Conservation (phyloP, 2,113 vertebrate species). For the Lagopus leucura region DNA sequence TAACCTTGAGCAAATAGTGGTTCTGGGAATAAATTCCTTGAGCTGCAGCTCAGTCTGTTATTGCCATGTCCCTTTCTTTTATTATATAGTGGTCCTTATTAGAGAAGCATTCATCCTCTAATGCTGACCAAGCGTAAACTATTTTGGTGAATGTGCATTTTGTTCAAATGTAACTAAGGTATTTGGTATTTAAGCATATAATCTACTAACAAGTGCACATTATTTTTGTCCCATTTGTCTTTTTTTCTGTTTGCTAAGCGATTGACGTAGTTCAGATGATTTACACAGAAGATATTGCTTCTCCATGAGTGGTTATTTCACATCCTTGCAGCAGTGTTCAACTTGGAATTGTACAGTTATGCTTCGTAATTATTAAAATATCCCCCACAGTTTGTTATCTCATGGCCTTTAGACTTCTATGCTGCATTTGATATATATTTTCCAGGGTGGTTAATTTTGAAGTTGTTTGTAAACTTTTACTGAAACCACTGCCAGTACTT, state of each 20-base stretch:
- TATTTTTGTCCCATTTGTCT: not conserved
- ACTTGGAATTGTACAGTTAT: not conserved
- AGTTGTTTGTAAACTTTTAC: not conserved
- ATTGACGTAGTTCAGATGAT: not conserved
- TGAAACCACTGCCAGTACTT: not conserved
- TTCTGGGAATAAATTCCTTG: slow-evolving; percentile 10
- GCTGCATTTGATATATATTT: not conserved
- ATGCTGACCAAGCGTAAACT: not conserved
- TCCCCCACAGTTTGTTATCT: not conserved
- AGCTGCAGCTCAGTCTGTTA: not conserved
- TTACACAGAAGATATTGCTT: slow-evolving; percentile 5
- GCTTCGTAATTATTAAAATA: not conserved
- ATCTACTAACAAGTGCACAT: not conserved
- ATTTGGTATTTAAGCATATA: fast-evolving
- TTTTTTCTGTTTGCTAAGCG: not conserved
- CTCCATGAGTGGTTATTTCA: not conserved
- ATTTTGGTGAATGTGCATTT: not conserved
- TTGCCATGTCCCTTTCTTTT: not conserved
- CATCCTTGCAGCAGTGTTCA: not conserved
- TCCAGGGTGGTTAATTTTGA: not conserved
- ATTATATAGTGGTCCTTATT: not conserved
- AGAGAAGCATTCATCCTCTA: fast-evolving
- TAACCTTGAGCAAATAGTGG: slow-evolving; percentile 37
- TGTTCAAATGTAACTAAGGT: not conserved
- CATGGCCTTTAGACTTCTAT: not conserved